Conservation (phyloP, 53 echinoderm and acorn worm species). For the Paelopatides confundens region DNA sequence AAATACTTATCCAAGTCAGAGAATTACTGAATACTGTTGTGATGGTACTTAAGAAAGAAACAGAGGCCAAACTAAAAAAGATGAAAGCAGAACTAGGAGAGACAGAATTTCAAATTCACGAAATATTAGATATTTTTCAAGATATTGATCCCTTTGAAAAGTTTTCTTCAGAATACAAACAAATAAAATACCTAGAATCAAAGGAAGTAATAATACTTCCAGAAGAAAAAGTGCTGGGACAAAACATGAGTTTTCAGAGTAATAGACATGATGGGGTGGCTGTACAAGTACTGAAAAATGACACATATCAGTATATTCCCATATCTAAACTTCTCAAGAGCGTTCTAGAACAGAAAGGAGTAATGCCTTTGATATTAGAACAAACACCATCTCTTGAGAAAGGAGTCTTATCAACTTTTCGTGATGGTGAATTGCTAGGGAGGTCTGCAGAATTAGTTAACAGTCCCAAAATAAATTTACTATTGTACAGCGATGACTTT, state of each 20-base stretch:
- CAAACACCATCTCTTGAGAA: not conserved
- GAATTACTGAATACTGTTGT: conserved; percentile 1
- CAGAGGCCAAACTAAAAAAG: not conserved
- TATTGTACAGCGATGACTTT: conserved; percentile 51
- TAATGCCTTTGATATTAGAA: conserved; percentile 56
- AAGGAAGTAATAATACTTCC: conserved; percentile 32
- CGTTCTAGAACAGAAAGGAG: conserved; percentile 63
- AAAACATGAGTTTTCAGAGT: conserved; percentile 33
- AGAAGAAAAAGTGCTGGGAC: conserved; percentile 46
- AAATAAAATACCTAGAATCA: not conserved
- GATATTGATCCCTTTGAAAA: conserved; percentile 12
- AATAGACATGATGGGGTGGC: conserved; percentile 28
- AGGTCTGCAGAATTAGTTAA: not conserved
- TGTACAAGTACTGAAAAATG: conserved; percentile 38
- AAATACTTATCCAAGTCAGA: conserved; percentile 9
- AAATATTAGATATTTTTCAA: not conserved
- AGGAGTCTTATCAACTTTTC: not conserved
- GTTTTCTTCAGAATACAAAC: not conserved
- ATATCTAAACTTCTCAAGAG: conserved; percentile 28
- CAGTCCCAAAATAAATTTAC: not conserved
- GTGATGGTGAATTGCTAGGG: conserved; percentile 15
- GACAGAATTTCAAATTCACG: not conserved
- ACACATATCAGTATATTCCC: conserved; percentile 51
- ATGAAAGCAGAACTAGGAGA: not conserved
- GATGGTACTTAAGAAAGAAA: not conserved